phyloP scores from a whole-genome alignment of 2,113 vertebrate species.

The Bubo scandiacus region DNA sequence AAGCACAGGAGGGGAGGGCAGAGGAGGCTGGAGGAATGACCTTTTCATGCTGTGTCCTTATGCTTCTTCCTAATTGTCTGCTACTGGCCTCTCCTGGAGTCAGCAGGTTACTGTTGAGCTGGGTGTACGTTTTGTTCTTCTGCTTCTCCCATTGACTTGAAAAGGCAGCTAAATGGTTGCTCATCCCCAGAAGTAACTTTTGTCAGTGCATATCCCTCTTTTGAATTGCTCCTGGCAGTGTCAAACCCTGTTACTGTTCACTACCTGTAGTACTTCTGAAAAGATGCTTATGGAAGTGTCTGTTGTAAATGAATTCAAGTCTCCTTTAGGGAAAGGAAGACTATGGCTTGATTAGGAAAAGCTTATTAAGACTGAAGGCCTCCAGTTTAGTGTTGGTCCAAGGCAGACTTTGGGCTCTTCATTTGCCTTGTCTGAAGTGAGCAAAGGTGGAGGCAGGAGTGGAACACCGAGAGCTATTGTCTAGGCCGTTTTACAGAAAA shows the following conservation, averaged over 20 bases:
- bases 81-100: background rate
- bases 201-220: background rate
- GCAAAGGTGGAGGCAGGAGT: background rate
- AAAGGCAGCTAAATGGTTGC: background rate
- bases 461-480: background rate
- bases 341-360: background rate
- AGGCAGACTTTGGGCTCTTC: background rate
- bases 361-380: background rate
- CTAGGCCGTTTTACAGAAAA: background rate
- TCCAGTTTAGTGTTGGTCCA: background rate
- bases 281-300: background rate
- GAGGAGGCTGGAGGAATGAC: background rate
- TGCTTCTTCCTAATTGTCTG: background rate
- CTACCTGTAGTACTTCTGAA: background rate
- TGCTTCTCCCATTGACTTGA: background rate
- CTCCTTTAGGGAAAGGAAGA: background rate
- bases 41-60: background rate
- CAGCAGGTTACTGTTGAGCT: background rate
- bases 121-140: accelerated
- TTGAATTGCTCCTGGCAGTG: background rate
- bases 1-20: accelerated
- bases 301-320: background rate
- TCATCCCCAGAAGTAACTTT: background rate
- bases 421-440: background rate
- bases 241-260: accelerated